A percentile compares a stretch with the other conserved stretches of the same genome.
Conservation (phyloP, 2,113 vertebrate species). For the Mormyrus lacerda region DNA sequence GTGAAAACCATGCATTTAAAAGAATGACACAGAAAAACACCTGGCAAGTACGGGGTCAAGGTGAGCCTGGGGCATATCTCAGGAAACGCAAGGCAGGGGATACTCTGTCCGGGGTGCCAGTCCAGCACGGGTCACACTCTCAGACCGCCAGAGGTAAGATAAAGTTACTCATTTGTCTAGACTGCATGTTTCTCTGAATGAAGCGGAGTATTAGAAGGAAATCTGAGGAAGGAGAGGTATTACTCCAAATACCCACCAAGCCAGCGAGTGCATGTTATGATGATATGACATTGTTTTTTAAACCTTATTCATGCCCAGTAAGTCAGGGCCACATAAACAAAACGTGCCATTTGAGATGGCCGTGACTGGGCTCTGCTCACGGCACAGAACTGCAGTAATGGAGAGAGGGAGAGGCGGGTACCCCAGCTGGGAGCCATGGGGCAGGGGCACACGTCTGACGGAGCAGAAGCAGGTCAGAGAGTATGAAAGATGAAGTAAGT, state of each 20-base stretch:
- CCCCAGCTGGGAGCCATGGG: not conserved
- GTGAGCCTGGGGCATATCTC: not conserved
- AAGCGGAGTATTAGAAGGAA: not conserved
- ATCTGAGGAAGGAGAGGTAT: not conserved
- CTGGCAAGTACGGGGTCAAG: not conserved
- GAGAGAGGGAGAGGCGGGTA: constrained; percentile 32
- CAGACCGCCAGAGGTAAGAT: not conserved
- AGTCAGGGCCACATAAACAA: not conserved
- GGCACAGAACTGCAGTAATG: constrained; percentile 43
- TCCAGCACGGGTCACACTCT: not conserved
- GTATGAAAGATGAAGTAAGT: not conserved
- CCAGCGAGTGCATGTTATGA: not conserved
- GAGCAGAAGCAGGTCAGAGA: not conserved
- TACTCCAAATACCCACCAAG: not conserved
- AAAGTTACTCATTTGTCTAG: not conserved
- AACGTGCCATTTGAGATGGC: constrained; percentile 18
- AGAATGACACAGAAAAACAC: not conserved
- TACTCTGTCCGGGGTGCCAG: not conserved
- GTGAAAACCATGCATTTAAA: not conserved
- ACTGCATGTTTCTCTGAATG: not conserved
- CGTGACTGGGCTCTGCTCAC: constrained; percentile 38
- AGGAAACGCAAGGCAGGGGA: not conserved
- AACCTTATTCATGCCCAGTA: not conserved
- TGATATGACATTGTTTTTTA: not conserved
- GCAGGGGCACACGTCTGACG: not conserved